phyloP scores from a whole-genome alignment of 2,888 invertebrate species.

The Conomelus anceps region DNA sequence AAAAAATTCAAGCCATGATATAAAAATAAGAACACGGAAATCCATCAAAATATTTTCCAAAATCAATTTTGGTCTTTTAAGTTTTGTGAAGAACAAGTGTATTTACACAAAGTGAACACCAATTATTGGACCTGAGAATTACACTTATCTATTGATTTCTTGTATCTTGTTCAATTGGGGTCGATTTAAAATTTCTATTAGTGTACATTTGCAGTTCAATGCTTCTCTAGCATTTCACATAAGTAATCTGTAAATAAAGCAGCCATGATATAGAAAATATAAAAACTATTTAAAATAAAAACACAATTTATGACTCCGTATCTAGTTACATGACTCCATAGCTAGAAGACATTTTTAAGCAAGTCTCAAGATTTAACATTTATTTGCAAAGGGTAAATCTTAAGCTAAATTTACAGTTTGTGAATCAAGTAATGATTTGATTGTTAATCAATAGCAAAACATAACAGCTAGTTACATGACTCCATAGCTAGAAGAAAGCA shows the following conservation, averaged over 20 bases:
- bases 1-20: no score
- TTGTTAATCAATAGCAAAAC: no score
- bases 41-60: not conserved
- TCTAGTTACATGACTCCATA: not conserved
- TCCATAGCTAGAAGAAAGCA: no score
- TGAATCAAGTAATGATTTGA: no score
- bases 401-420: no score
- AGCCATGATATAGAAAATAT: not conserved
- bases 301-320: no score
- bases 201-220: not conserved
- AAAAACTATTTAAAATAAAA: not conserved
- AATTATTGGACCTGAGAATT: not conserved
- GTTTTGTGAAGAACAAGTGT: not conserved
- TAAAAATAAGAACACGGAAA: not conserved
- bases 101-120: not conserved
- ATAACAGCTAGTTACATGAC: no score
- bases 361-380: no score
- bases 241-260: not conserved
- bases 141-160: not conserved
- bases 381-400: no score
- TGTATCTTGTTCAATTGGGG: not conserved
- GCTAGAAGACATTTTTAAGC: no score
- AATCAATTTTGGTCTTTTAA: not conserved
- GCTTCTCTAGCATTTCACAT: not conserved
- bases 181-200: not conserved